Conservation (phyloP, 2,888 invertebrate species). For the Steinernema hermaphroditum region DNA sequence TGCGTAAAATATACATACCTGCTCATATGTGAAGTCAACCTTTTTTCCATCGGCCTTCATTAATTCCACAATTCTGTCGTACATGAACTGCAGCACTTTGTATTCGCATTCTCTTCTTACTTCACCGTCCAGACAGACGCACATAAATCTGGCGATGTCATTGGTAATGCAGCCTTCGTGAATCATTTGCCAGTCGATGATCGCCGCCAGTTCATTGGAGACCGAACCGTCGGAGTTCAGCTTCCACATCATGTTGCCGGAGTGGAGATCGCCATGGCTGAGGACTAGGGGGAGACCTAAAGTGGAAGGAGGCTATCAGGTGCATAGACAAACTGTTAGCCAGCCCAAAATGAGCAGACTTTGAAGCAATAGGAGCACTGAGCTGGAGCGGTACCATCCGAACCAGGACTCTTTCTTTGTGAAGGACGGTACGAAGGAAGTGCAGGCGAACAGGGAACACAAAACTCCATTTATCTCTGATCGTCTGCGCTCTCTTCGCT, state of each 20-base stretch:
- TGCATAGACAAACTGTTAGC: no score
- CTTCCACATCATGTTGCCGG: conserved; percentile 14
- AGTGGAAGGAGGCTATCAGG: neutral
- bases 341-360: no score
- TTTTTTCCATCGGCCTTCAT: neutral
- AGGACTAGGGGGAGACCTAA: conserved; percentile 6
- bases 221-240: neutral
- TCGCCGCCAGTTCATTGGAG: neutral
- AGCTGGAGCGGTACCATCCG: no score
- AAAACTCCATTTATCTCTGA: no score
- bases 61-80: neutral
- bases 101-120: neutral
- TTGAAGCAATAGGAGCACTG: no score
- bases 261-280: conserved; percentile 12
- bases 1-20: neutral
- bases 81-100: neutral
- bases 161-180: neutral
- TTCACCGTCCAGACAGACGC: neutral
- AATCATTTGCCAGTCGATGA: conserved; percentile 27
- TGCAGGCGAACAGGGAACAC: no score
- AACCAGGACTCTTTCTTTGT: no score
- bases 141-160: neutral
- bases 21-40: neutral
- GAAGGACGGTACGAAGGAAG: no score
- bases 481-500: no score